Evolutionary conservation across 2,797 vertebrate genomes (phyloP).

Genomic region (Zalophus californianus): DNA sequence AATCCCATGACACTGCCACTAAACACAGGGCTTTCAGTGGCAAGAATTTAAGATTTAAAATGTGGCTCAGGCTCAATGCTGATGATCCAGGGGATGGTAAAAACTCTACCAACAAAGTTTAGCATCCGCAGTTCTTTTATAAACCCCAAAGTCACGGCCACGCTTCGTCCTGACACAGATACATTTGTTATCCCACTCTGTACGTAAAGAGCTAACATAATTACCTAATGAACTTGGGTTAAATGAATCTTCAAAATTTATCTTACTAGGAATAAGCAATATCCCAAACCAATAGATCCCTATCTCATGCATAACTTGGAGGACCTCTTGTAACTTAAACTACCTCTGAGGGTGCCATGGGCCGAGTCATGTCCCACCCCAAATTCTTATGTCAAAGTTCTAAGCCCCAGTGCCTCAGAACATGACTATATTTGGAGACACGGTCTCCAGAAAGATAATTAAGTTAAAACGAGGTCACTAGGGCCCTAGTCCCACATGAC

Average conservation of each 20-base stretch:
- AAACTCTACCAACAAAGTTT: not conserved
- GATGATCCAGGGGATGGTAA: not conserved
- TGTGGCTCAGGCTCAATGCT: not conserved
- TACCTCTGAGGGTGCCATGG: not conserved
- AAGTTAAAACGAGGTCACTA: not conserved
- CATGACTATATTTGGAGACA: not conserved
- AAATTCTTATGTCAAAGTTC: not conserved
- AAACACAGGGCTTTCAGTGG: constrained; percentile 42
- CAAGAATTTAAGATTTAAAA: not conserved
- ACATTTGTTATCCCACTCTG: not conserved
- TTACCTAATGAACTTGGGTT: not conserved
- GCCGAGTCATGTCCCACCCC: not conserved
- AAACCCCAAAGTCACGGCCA: not conserved
- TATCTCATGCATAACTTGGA: not conserved
- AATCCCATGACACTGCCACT: not conserved
- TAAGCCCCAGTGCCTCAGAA: not conserved
- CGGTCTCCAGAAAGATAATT: not conserved
- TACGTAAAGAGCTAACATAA: not conserved
- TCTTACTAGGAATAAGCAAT: not conserved
- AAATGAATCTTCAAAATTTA: constrained; percentile 25
- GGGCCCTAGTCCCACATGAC: not conserved
- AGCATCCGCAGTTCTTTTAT: not conserved
- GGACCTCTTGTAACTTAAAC: not conserved
- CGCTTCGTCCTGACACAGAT: not conserved
- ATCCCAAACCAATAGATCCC: not conserved